Evolutionary conservation across 2,888 invertebrate genomes (phyloP).

Genomic region (Suillia variegata): DNA sequence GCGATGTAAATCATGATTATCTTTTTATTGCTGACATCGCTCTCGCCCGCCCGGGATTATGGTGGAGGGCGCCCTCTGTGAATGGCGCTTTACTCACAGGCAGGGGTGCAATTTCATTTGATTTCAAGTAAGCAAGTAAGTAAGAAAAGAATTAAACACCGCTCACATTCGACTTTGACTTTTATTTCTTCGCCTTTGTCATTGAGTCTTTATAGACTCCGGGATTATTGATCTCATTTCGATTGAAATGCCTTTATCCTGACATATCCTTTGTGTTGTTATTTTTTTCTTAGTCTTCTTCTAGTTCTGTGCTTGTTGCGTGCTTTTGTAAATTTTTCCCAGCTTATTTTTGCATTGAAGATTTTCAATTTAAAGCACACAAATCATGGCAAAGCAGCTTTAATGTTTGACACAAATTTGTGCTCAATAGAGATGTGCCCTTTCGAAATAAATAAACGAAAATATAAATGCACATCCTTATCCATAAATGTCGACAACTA

Average conservation of each 20-base stretch:
- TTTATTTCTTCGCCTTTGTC: neutral
- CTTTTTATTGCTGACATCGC: constrained; percentile 56
- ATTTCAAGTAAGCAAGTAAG: neutral
- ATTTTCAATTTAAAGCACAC: constrained; percentile 24
- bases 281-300: constrained; percentile 3
- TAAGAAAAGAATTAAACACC: neutral
- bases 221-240: constrained; percentile 21
- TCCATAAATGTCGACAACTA: too few relatives aligned
- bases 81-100: neutral
- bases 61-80: neutral
- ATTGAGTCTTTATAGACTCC: constrained; percentile 7
- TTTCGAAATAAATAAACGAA: neutral
- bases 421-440: neutral
- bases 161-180: neutral
- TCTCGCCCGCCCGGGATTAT: constrained; percentile 30
- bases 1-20: constrained; percentile 58
- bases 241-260: neutral
- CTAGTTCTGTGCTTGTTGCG: constrained; percentile 13
- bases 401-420: neutral
- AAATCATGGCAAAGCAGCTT: constrained; percentile 18
- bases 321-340: constrained; percentile 14
- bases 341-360: constrained; percentile 19
- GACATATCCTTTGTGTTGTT: constrained; percentile 1
- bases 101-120: neutral
- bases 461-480: too few relatives aligned